Conservation (phyloP, 2,888 invertebrate species). For the Hipparchia semele region DNA sequence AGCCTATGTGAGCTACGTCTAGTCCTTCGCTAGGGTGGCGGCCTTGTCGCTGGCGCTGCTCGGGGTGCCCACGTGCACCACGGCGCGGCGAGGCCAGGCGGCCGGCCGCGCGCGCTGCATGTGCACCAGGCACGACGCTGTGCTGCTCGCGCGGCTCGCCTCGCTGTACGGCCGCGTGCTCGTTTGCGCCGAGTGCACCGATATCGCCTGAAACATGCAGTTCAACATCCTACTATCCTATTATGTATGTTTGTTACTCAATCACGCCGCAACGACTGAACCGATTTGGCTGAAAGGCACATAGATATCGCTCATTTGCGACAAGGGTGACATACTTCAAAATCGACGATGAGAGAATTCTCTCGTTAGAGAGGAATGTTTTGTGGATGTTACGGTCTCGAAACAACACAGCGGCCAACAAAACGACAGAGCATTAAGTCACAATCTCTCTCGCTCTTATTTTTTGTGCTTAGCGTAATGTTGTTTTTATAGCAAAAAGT, state of each 20-base stretch:
- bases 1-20: conserved; percentile 2
- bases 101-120: conserved; percentile 55
- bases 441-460: no score
- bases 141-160: conserved; percentile 49
- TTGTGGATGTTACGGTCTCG: no score
- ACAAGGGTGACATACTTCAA: no score
- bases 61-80: conserved; percentile 65
- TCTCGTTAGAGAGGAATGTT: no score
- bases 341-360: no score
- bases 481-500: no score
- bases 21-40: conserved; percentile 61
- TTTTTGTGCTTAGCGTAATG: no score
- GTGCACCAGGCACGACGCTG: conserved; percentile 57
- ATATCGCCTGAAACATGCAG: conserved; percentile 58
- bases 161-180: conserved; percentile 51
- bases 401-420: no score
- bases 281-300: no score
- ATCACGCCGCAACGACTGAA: not conserved
- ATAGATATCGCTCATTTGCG: no score
- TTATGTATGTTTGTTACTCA: not conserved
- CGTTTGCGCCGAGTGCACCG: conserved; percentile 65
- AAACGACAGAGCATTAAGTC: no score
- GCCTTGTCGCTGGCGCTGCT: conserved; percentile 52
- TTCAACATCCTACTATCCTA: no score
- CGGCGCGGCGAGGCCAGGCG: conserved; percentile 62